These are phyloP conservation scores for Drymonia ruficornis DNA, from an alignment of 2,888 invertebrate genomes.

Conservation along the genomic window DNA sequence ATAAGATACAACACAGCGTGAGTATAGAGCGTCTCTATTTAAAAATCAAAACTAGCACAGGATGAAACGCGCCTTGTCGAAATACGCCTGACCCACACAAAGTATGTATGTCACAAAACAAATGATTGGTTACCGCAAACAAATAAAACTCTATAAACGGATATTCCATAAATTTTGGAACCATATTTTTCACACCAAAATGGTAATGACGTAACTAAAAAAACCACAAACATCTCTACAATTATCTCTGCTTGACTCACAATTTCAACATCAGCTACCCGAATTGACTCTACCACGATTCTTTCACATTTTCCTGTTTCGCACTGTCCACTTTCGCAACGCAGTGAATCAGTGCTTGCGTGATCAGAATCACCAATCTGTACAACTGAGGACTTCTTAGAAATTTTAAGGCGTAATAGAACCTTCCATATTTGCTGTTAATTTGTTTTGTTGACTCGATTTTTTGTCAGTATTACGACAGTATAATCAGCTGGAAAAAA, in stretches of 20 bases:
- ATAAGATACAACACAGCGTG: too few relatives aligned
- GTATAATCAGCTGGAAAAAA: too few relatives aligned
- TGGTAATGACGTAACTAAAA: neutral
- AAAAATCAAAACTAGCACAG: too few relatives aligned
- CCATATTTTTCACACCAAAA: too few relatives aligned
- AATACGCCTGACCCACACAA: too few relatives aligned
- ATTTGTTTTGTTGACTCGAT: neutral
- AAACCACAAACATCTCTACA: slow-evolving; percentile 7
- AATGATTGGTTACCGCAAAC: too few relatives aligned
- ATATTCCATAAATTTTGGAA: too few relatives aligned
- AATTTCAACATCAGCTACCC: slow-evolving; percentile 49
- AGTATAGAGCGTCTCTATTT: too few relatives aligned
- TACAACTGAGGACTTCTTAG: slow-evolving; percentile 27
- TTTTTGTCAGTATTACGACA: too few relatives aligned
- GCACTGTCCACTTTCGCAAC: slow-evolving; percentile 62
- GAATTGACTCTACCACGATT: slow-evolving; percentile 42
- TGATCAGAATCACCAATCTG: slow-evolving; percentile 27
- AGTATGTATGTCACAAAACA: too few relatives aligned
- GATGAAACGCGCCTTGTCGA: too few relatives aligned
- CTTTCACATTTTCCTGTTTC: slow-evolving; percentile 63
- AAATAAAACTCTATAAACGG: too few relatives aligned
- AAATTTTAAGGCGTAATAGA: slow-evolving; percentile 15
- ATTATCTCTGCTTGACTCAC: slow-evolving; percentile 45
- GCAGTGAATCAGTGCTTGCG: slow-evolving; percentile 56
- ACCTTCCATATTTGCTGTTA: neutral